Evolutionary conservation across 2,888 invertebrate genomes (phyloP), one percentile per base, ranked within the genome.

Genomic region (Drosophila helvetica): DNA sequence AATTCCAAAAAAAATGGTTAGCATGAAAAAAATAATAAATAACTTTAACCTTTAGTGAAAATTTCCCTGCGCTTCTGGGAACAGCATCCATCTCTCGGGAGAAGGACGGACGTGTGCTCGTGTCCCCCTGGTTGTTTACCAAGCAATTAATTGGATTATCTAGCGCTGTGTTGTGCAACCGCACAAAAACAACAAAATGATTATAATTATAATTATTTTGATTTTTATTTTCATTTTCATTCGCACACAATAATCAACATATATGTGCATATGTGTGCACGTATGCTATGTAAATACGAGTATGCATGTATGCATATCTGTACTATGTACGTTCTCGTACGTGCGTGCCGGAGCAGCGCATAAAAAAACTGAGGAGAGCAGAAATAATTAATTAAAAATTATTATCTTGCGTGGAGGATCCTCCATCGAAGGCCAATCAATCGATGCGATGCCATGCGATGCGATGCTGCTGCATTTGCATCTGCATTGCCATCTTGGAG

Each of bases 111-210:
- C 10, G 38, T 17, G 65, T 33, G 65, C 46, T 65, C 64, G 55
- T 65, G 65, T 65, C 54, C 12, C 17, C 6, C 22, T 50, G 64
- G 38, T 22, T 71, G 71, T 72, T 64, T 71, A 55, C 54, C 67
- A 74, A 51, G 78, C 61, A 78, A 81, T 78, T 81, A 81, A 86
- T 81, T 80, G 69, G 86, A 81, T 80, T 80, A 80, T 86, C 84
- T 75, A 75, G 80, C 72, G 66, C 52, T 53, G 59, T 45, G 54
- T 52, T 61, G 58, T 46, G 63, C 53, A 52, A 62, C 47, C 73
- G 56, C 47, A 61, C 58, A 46, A 43, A 51, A 55, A 47, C 55
- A 63, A 22, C 53, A 60, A 47, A 46, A 38, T 17, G 55, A 43
- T 12, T 45, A 55, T 64, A 30, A 57, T 73, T 64, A 72, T 67